Conservation (phyloP, 2,888 invertebrate species). For the Chelonus formosanus region DNA sequence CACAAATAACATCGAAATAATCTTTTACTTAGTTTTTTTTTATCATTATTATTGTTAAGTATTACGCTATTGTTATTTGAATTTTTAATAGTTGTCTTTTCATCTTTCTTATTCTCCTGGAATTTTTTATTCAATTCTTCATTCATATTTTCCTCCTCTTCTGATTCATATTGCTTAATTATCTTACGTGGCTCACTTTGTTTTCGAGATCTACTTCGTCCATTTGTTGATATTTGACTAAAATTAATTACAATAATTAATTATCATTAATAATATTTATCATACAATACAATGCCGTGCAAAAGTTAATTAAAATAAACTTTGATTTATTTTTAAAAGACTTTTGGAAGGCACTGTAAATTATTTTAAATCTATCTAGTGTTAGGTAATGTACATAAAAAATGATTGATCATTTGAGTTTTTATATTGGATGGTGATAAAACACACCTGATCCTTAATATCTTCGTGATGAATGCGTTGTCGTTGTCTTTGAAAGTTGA, state of each 20-base stretch:
- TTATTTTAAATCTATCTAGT: too few species aligned
- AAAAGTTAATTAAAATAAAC: too few species aligned
- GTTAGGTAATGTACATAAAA: too few species aligned
- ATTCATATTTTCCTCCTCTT: too few species aligned
- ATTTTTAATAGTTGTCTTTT: slow-evolving; percentile 39
- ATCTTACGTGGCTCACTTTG: slow-evolving; percentile 64
- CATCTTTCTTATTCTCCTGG: slow-evolving; percentile 36
- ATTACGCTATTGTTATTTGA: slow-evolving; percentile 42
- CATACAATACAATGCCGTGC: too few species aligned
- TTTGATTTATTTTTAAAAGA: too few species aligned
- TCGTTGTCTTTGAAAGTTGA: slow-evolving; percentile 1
- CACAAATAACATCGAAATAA: slow-evolving; percentile 50
- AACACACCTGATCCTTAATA: slow-evolving; percentile 24
- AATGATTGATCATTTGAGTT: slow-evolving; percentile 29
- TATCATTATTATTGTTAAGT: slow-evolving; percentile 54
- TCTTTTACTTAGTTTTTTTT: slow-evolving; percentile 48
- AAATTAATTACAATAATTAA: too few species aligned
- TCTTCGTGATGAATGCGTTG: background rate
- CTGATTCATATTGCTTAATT: slow-evolving; percentile 38
- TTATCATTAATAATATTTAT: too few species aligned
- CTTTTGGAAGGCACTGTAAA: too few species aligned
- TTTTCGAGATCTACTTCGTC: slow-evolving; percentile 64
- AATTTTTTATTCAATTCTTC: too few species aligned
- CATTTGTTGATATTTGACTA: slow-evolving; percentile 41
- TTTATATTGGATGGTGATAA: slow-evolving; percentile 20